Evolutionary conservation across 2,113 vertebrate species (phyloP).

Genomic region (Sturnira hondurensis): DNA sequence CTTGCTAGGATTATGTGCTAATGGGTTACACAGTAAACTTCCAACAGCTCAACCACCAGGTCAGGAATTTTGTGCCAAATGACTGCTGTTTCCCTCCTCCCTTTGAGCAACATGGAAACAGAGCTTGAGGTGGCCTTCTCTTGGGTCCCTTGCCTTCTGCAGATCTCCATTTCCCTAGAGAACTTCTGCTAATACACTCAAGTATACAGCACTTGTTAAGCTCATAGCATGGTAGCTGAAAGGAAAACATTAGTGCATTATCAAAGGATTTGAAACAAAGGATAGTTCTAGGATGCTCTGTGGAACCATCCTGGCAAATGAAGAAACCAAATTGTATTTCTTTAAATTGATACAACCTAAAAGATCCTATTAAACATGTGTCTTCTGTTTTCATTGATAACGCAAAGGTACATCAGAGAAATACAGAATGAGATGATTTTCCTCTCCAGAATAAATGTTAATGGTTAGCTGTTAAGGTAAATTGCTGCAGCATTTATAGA

Average conservation of each 20-base stretch:
- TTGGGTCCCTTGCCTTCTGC: too few species aligned
- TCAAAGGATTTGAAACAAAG: conserved; percentile 11
- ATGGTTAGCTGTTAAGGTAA: conserved; percentile 5
- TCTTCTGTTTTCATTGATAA: conserved; percentile 49
- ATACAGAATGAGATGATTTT: conserved; percentile 17
- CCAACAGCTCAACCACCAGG: background rate
- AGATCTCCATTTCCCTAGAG: background rate
- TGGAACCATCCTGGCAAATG: background rate
- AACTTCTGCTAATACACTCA: background rate
- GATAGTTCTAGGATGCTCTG: background rate
- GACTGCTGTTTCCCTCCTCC: background rate
- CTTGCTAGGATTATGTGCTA: background rate
- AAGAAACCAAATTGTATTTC: background rate
- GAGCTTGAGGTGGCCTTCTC: background rate
- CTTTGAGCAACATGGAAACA: background rate
- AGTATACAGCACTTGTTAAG: background rate
- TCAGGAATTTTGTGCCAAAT: background rate
- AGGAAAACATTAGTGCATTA: background rate
- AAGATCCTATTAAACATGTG: conserved; percentile 49
- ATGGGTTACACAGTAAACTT: background rate
- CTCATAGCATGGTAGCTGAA: background rate
- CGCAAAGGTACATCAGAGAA: conserved; percentile 34
- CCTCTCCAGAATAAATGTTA: conserved; percentile 50
- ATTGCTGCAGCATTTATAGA: conserved; percentile 32
- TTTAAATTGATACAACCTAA: conserved; percentile 28